These are phyloP conservation scores for Onychomys torridus DNA, from an alignment of 2,797 vertebrate species.

Conservation along the genomic window DNA sequence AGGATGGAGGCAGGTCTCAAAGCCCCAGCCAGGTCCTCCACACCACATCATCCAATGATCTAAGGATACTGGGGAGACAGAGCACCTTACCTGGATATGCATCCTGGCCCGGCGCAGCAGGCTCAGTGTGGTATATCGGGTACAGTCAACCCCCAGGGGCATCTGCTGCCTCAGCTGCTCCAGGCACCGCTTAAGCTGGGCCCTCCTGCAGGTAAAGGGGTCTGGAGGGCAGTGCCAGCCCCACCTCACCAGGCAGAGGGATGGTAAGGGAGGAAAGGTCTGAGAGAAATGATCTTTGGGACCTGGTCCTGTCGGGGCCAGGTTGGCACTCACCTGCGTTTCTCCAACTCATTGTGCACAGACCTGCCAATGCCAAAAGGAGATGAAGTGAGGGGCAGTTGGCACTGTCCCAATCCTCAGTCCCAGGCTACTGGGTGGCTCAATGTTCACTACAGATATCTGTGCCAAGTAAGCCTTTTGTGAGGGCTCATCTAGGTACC, in stretches of 20 bases:
- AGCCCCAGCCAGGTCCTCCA: neutral
- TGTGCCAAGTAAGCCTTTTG: neutral
- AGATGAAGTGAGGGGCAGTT: neutral
- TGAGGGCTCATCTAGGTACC: neutral
- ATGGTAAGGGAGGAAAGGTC: neutral
- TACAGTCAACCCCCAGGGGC: constrained; percentile 90
- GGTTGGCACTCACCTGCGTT: constrained; percentile 92
- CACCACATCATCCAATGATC: neutral
- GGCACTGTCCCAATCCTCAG: neutral
- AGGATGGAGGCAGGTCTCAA: neutral
- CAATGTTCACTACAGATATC: neutral
- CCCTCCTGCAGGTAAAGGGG: constrained; percentile 89
- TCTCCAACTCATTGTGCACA: constrained; percentile 97
- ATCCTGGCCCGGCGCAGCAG: constrained; percentile 93
- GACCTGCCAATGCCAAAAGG: constrained; percentile 89
- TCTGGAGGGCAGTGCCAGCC: constrained; percentile 72
- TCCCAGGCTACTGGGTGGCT: neutral
- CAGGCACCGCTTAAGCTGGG: constrained; percentile 93
- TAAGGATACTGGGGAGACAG: neutral
- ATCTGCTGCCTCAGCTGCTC: constrained; percentile 97
- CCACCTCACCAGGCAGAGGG: neutral
- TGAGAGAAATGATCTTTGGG: neutral
- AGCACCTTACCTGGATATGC: constrained; percentile 93
- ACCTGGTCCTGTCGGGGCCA: neutral
- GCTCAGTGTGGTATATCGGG: constrained; percentile 94